These are phyloP conservation scores for Spizaetus ornatus DNA, from an alignment of 2,113 vertebrate species.

Conservation along the genomic window DNA sequence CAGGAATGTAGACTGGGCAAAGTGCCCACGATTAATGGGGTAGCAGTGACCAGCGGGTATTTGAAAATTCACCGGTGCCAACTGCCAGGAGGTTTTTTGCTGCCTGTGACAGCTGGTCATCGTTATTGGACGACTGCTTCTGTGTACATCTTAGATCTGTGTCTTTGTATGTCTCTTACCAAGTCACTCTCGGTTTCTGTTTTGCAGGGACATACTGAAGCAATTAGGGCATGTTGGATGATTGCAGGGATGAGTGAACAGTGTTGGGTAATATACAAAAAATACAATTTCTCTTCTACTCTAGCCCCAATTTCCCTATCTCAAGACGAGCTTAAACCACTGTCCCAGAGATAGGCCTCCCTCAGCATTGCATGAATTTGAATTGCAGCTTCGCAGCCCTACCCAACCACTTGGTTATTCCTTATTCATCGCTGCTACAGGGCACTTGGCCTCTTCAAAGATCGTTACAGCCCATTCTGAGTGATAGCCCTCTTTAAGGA, in stretches of 20 bases:
- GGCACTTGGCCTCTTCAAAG: neutral
- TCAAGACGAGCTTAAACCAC: neutral
- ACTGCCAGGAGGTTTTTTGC: conserved; percentile 67
- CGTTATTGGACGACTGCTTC: conserved; percentile 47
- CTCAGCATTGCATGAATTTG: neutral
- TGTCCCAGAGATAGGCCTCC: neutral
- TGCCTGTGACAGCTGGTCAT: conserved; percentile 72
- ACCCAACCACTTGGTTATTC: neutral
- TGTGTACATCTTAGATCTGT: conserved; percentile 58
- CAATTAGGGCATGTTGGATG: conserved; percentile 25
- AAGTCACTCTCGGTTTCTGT: conserved; percentile 31
- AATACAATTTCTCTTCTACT: neutral
- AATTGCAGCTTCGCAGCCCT: neutral
- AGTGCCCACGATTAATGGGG: conserved; percentile 64
- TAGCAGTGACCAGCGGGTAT: conserved; percentile 57
- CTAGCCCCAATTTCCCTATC: neutral
- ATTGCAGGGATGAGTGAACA: neutral
- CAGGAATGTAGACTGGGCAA: conserved; percentile 64
- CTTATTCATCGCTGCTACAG: neutral
- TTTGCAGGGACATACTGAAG: conserved; percentile 51
- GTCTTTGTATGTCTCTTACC: conserved; percentile 42
- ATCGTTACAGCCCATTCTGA: neutral
- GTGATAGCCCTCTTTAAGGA: neutral
- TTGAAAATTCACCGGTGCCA: conserved; percentile 63
- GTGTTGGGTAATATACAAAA: neutral